Evolutionary conservation across 1,140 invertebrate genomes (phyloP).

Genomic region (Diabrotica undecimpunctata): DNA sequence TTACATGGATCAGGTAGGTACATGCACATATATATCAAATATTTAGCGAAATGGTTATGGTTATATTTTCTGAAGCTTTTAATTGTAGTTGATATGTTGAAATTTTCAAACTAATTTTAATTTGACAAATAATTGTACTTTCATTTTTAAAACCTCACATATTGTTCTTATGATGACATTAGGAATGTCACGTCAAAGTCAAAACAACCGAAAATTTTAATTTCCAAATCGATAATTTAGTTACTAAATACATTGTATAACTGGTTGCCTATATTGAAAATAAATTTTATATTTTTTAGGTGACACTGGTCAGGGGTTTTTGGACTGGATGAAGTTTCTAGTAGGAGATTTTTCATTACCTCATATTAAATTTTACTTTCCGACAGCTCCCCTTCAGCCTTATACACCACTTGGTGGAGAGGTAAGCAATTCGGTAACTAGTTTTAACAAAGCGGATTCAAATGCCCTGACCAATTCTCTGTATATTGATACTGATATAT

Average conservation of each 20-base stretch:
- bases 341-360: conserved; percentile 60
- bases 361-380: conserved; percentile 68
- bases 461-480: conserved; percentile 6
- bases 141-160: too few relatives aligned
- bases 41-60: neutral
- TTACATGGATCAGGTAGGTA: conserved; percentile 60
- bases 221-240: neutral
- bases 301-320: conserved; percentile 57
- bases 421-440: conserved; percentile 42
- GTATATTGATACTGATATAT: neutral
- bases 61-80: too few relatives aligned
- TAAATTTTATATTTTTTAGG: conserved; percentile 49
- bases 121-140: too few relatives aligned
- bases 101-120: too few relatives aligned
- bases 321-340: conserved; percentile 61
- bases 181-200: conserved; percentile 8
- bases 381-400: conserved; percentile 63
- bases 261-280: too few relatives aligned
- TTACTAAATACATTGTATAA: too few relatives aligned
- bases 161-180: conserved; percentile 6
- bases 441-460: neutral
- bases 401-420: conserved; percentile 62
- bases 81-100: too few relatives aligned
- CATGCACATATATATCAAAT: neutral
- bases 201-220: too few relatives aligned